These are phyloP conservation scores for Nasonia vitripennis DNA, from an alignment of 1,140 invertebrate genomes.

Conservation along the genomic window DNA sequence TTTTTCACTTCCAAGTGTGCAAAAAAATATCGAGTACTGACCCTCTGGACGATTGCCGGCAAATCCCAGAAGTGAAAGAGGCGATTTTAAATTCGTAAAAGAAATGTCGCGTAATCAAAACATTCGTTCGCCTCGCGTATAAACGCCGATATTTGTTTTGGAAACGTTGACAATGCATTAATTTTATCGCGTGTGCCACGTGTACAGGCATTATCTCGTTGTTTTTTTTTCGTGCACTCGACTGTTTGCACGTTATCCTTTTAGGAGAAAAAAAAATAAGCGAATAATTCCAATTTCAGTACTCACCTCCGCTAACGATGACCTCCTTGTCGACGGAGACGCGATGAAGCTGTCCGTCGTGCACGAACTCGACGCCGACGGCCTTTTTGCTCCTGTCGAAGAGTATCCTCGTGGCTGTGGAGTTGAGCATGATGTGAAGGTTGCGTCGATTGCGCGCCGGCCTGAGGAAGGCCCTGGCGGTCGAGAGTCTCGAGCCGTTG, in stretches of 20 bases:
- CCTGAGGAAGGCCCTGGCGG: slow-evolving; percentile 87
- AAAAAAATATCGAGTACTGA: slow-evolving; percentile 1
- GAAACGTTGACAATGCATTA: too few relatives aligned
- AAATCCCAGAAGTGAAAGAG: background rate
- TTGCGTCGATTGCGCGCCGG: slow-evolving; percentile 85
- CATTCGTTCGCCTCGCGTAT: too few relatives aligned
- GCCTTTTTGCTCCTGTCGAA: slow-evolving; percentile 84
- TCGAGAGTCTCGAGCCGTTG: slow-evolving; percentile 90
- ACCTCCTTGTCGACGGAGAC: slow-evolving; percentile 78
- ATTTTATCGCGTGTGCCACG: too few relatives aligned
- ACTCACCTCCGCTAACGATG: slow-evolving; percentile 78
- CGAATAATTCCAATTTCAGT: too few relatives aligned
- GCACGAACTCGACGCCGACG: slow-evolving; percentile 81
- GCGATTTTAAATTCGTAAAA: too few relatives aligned
- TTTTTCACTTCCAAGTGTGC: background rate
- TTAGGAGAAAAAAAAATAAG: too few relatives aligned
- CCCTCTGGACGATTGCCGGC: background rate
- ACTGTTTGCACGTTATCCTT: too few relatives aligned
- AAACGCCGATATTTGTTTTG: too few relatives aligned
- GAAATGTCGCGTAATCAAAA: too few relatives aligned
- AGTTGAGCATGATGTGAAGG: slow-evolving; percentile 85
- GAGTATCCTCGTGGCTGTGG: slow-evolving; percentile 83
- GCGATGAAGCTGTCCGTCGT: slow-evolving; percentile 72
- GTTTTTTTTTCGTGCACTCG: too few relatives aligned
- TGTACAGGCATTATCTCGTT: too few relatives aligned